Conservation (phyloP, 2,113 vertebrate genomes). For the Bubo scandiacus region DNA sequence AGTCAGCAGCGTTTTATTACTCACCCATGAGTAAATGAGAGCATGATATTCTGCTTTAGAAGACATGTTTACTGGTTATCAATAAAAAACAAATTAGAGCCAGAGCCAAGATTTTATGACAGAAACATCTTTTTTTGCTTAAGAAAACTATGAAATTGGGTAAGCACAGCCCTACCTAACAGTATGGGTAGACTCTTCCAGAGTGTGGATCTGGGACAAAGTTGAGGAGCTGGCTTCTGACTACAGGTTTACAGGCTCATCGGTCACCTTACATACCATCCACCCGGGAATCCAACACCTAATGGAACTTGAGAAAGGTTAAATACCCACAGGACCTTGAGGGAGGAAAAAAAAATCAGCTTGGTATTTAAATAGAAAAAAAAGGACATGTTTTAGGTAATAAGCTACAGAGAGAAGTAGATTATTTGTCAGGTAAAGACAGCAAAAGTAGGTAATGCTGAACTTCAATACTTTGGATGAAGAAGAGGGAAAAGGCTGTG, state of each 20-base stretch:
- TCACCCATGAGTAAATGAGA: not conserved
- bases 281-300: not conserved
- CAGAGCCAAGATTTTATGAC: not conserved
- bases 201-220: not conserved
- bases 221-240: not conserved
- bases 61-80: not conserved
- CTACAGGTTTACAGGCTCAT: not conserved
- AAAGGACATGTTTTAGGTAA: not conserved
- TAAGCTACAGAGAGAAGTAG: not conserved
- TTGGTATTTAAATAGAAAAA: not conserved
- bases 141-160: not conserved
- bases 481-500: not conserved
- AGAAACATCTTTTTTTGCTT: not conserved
- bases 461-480: not conserved
- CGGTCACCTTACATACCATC: not conserved
- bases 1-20: not conserved
- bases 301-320: not conserved
- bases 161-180: not conserved
- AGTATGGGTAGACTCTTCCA: not conserved
- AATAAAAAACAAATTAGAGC: not conserved
- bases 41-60: not conserved
- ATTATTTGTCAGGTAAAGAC: not conserved
- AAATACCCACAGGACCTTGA: not conserved
- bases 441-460: not conserved
- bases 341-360: not conserved